phyloP scores from a whole-genome alignment of 2,113 vertebrate species.

The Nipponia nippon region DNA sequence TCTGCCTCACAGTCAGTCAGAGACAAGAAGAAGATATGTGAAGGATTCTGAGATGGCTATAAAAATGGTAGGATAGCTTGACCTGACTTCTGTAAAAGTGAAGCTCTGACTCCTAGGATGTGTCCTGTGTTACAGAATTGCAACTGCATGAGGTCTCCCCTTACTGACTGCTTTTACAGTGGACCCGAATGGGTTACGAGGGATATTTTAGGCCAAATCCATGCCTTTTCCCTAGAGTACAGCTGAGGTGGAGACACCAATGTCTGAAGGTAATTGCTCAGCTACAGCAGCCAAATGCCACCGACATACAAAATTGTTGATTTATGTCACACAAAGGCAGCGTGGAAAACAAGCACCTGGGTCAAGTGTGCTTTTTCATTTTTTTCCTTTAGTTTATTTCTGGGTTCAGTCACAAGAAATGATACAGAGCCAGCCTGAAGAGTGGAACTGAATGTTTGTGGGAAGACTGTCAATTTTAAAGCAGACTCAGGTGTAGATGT shows the following conservation, averaged over 20 bases:
- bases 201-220: not conserved
- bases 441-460: conserved; percentile 17
- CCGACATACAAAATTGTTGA: conserved; percentile 1
- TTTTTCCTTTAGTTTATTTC: not conserved
- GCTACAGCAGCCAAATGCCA: conserved; percentile 37
- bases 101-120: not conserved
- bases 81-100: not conserved
- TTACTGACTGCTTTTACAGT: not conserved
- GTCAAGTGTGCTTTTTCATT: not conserved
- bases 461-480: conserved; percentile 40
- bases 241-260: conserved; percentile 3
- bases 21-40: not conserved
- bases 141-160: not conserved
- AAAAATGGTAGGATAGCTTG: not conserved
- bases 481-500: conserved; percentile 21
- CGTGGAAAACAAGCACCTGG: conserved; percentile 33
- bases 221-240: not conserved
- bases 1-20: not conserved
- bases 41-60: not conserved
- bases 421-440: not conserved
- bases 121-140: not conserved
- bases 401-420: not conserved
- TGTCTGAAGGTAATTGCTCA: conserved; percentile 29
- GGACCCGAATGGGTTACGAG: not conserved
- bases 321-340: conserved; percentile 49